phyloP scores from a whole-genome alignment of 2,797 vertebrate species.

The Clamator glandarius region DNA sequence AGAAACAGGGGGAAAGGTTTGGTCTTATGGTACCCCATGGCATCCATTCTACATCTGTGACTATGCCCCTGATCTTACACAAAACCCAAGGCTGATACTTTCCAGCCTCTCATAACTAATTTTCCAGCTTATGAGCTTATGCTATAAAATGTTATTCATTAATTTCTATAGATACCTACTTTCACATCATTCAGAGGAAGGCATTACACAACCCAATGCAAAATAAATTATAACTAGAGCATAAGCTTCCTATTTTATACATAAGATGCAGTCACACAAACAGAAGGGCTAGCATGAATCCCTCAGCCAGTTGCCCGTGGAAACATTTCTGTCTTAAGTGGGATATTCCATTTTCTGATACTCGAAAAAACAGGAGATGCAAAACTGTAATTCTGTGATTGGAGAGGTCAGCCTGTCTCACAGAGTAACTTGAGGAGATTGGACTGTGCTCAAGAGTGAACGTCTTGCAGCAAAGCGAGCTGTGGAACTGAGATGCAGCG shows the following conservation, averaged over 20 bases:
- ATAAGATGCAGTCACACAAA: background rate
- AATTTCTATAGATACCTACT: background rate
- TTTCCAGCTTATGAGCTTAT: conserved; percentile 6
- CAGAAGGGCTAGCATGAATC: background rate
- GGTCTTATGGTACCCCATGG: background rate
- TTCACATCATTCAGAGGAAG: background rate
- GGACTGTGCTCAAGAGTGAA: background rate
- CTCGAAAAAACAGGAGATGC: background rate
- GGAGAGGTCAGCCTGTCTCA: background rate
- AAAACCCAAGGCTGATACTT: background rate
- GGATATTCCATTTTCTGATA: background rate
- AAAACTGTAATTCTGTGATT: background rate
- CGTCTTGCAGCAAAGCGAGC: background rate
- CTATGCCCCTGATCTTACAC: background rate
- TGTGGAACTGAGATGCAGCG: background rate
- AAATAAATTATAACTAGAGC: background rate
- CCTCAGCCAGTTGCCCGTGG: background rate
- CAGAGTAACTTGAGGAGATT: background rate
- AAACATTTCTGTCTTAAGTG: background rate
- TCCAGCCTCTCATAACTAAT: background rate
- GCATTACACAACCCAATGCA: background rate
- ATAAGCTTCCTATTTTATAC: background rate
- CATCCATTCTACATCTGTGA: background rate
- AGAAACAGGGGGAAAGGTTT: background rate
- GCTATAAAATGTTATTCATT: conserved; percentile 11